These are phyloP conservation scores for Zaprionus lachaisei DNA, from an alignment of 1,140 invertebrate genomes.

Conservation along the genomic window DNA sequence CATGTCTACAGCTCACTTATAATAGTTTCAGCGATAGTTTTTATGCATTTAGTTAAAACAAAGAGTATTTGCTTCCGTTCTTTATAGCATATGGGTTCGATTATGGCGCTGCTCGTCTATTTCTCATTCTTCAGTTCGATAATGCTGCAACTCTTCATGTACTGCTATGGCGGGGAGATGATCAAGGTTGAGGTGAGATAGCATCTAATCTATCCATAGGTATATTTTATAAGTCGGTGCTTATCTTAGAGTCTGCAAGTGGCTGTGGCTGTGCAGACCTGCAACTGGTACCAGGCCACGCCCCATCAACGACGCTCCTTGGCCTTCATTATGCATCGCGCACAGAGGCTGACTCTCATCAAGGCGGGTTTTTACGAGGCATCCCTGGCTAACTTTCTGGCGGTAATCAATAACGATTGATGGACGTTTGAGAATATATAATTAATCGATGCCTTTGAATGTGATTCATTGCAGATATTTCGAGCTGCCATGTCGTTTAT, in stretches of 20 bases:
- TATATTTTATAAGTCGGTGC: neutral
- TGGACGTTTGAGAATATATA: neutral
- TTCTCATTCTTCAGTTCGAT: constrained; percentile 71
- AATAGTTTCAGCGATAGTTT: neutral
- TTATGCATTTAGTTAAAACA: neutral
- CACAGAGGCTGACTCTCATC: constrained; percentile 66
- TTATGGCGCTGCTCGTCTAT: constrained; percentile 64
- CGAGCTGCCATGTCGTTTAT: constrained; percentile 63
- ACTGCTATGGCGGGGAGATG: constrained; percentile 78
- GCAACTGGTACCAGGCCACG: constrained; percentile 62
- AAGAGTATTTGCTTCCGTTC: neutral
- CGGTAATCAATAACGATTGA: constrained; percentile 48
- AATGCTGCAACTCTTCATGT: constrained; percentile 76
- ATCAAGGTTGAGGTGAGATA: constrained; percentile 69
- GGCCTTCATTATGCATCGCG: constrained; percentile 64
- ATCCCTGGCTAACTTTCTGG: constrained; percentile 73
- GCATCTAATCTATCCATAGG: neutral
- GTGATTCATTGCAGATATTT: constrained; percentile 51
- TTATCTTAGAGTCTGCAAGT: constrained; percentile 63
- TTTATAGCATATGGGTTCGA: constrained; percentile 63
- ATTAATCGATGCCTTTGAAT: constrained; percentile 6
- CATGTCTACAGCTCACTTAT: no score
- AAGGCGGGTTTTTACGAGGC: constrained; percentile 81
- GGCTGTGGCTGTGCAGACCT: constrained; percentile 60
- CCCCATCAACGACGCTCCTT: constrained; percentile 57